These are phyloP conservation scores for Conchocele bisecta DNA, from an alignment of 2,888 invertebrate species.

Conservation along the genomic window DNA sequence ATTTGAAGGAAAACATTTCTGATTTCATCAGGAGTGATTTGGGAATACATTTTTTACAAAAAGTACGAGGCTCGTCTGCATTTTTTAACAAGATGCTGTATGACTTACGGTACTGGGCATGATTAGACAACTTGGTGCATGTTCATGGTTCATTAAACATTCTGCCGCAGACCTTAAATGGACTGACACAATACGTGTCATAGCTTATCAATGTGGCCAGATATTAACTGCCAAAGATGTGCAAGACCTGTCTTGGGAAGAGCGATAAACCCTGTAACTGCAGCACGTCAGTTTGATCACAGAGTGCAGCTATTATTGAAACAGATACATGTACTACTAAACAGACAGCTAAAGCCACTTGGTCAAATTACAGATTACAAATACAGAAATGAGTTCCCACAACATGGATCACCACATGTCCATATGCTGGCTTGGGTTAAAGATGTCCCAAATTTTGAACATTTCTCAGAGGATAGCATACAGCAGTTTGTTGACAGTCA, in stretches of 20 bases:
- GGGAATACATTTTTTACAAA: slow-evolving; percentile 52
- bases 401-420: slow-evolving; percentile 64
- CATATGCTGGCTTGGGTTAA: slow-evolving; percentile 60
- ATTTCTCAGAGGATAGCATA: slow-evolving; percentile 32
- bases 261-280: slow-evolving; percentile 64
- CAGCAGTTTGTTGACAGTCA: slow-evolving; percentile 35
- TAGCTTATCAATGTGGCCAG: slow-evolving; percentile 48
- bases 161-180: slow-evolving; percentile 66
- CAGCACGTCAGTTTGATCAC: slow-evolving; percentile 62
- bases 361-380: slow-evolving; percentile 56
- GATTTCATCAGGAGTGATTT: slow-evolving; percentile 34
- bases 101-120: slow-evolving; percentile 63
- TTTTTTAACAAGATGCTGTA: slow-evolving; percentile 57
- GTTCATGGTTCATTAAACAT: slow-evolving; percentile 65
- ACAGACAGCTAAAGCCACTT: slow-evolving; percentile 45
- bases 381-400: slow-evolving; percentile 62
- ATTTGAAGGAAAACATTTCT: slow-evolving; percentile 26
- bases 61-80: slow-evolving; percentile 53
- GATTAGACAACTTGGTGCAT: slow-evolving; percentile 65
- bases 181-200: slow-evolving; percentile 59
- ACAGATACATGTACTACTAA: slow-evolving; percentile 32
- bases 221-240: slow-evolving; percentile 32
- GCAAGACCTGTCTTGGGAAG: slow-evolving; percentile 43
- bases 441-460: slow-evolving; percentile 49
- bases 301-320: slow-evolving; percentile 50